Conservation (phyloP, 2,797 vertebrate species). For the Melanotaenia pygmaea region DNA sequence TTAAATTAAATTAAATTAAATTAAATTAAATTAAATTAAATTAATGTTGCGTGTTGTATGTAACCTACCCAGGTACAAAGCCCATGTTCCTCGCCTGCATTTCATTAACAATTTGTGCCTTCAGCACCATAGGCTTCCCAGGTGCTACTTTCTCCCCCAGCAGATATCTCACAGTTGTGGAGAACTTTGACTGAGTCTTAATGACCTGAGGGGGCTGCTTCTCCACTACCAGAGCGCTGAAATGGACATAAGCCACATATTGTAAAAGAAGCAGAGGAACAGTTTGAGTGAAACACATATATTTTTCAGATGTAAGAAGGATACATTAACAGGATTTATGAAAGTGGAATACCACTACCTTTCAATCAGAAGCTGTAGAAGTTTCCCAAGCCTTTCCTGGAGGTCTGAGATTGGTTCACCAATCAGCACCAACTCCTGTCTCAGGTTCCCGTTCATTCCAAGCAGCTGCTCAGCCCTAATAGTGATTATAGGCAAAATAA, state of each 20-base stretch:
- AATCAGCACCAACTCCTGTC: constrained; percentile 86
- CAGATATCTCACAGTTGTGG: constrained; percentile 90
- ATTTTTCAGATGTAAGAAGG: neutral
- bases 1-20: too few species aligned
- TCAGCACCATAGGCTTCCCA: constrained; percentile 87
- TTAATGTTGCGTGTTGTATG: neutral
- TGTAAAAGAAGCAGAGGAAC: neutral
- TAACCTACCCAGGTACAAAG: constrained; percentile 72
- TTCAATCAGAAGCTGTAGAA: constrained; percentile 86
- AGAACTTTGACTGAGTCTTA: constrained; percentile 99
- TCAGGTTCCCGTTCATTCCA: constrained; percentile 88
- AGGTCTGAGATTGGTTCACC: constrained; percentile 80
- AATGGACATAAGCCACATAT: constrained; percentile 6
- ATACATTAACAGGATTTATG: neutral
- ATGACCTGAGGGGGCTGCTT: constrained; percentile 97
- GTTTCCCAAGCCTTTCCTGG: constrained; percentile 78
- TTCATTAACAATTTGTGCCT: constrained; percentile 94
- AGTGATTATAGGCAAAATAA: neutral
- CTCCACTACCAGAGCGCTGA: constrained; percentile 93
- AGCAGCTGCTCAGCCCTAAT: constrained; percentile 85
- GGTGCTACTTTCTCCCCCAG: constrained; percentile 88
- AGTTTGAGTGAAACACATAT: neutral
- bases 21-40: too few species aligned
- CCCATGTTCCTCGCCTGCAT: constrained; percentile 89
- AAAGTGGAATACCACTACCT: constrained; percentile 76